These are phyloP conservation scores for Flexamia atlantica DNA, from an alignment of 2,888 invertebrate species.

Conservation along the genomic window DNA sequence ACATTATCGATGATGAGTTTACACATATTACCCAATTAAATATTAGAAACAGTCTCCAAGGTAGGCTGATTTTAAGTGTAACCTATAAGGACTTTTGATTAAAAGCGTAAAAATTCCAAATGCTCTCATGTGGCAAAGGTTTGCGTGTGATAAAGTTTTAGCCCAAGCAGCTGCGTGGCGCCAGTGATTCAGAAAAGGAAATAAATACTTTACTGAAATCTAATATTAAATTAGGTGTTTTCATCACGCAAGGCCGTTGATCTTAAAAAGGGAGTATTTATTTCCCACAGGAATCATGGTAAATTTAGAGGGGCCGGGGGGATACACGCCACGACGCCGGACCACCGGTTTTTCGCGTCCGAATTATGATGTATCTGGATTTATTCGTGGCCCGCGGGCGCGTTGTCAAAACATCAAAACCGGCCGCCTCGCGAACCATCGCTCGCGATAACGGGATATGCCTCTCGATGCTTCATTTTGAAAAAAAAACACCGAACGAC, in stretches of 20 bases:
- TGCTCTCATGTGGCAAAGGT: no score
- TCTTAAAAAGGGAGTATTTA: not conserved
- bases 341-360: conserved; percentile 11
- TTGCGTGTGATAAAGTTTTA: no score
- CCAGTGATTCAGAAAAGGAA: no score
- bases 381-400: not conserved
- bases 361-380: conserved; percentile 36
- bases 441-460: conserved; percentile 5
- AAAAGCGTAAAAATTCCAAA: no score
- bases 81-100: no score
- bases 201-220: no score
- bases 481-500: not conserved
- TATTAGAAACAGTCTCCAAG: no score
- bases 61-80: no score
- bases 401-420: conserved; percentile 35
- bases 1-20: no score
- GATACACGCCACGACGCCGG: not conserved
- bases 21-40: no score
- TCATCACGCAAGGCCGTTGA: not conserved
- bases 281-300: not conserved
- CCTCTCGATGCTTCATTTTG: not conserved
- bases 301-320: conserved; percentile 14
- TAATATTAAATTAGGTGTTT: no score
- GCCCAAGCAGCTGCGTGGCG: no score
- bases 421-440: not conserved